Evolutionary conservation across 2,888 invertebrate species (phyloP), one percentile per base, ranked within the genome.

Genomic region (Alsophila aescularia): DNA sequence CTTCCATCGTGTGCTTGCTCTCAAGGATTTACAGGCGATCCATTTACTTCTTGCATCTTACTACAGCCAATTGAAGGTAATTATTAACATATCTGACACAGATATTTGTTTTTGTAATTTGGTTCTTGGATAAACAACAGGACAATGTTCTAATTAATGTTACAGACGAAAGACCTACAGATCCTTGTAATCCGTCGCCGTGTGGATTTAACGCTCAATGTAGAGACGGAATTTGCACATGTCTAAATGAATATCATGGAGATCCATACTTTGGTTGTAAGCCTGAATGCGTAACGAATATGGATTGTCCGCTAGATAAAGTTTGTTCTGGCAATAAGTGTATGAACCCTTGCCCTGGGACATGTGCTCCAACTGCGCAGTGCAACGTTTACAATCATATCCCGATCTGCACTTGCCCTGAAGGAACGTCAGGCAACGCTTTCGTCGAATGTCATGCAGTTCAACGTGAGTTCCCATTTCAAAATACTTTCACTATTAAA

Each of bases 251-350:
- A 67, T 96, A 95, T 75, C 93, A 93, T 52, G 96, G 96, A 36
- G 95, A 96, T 84, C 96, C 96, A 29, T 95, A 94, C 71, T 80
- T 92, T 24, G 94, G 94, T 15, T 96, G 96, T 72, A 93, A 95
- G 62, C 96, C 96, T 0, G 96, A 96, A 87, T 96, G 96, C 78
- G 92, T 96, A 14, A 92, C 94, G 13, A 96, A 95, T 77, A 93
- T 93, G 47, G 96, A 96, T 65, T 96, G 96, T 78, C 75, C 93
- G 0, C 70, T 90, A 54, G 90, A 95, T 66, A 94, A 91, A 71
- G 94, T 96, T 45, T 97, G 97, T 75, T 92, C 95, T 32, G 92
- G 93, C 67, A 95, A 94, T 72, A 96, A 95, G 83, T 96, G 96
- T 73, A 77, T 88, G 5, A 94, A 96, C 78, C 96, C 96, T 12